A percentile compares a stretch with the other conserved stretches of the same genome.
Evolutionary conservation across 2,888 invertebrate species (phyloP).

Genomic region (Caenorhabditis sp.): DNA sequence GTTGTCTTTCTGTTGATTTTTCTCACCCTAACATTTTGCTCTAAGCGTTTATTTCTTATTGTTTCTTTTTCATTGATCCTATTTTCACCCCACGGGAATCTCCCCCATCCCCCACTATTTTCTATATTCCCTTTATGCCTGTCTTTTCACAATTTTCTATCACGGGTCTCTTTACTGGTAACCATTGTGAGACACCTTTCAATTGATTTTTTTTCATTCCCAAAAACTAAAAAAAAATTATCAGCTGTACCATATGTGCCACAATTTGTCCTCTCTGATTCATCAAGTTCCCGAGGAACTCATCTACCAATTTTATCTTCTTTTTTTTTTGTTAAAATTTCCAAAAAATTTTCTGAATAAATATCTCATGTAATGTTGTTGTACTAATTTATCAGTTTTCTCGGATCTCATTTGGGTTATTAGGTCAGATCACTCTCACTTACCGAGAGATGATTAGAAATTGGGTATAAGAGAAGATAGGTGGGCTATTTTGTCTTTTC

Average conservation of each 20-base stretch:
- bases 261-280: not conserved
- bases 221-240: not conserved
- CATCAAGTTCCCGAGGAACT: not conserved
- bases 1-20: not conserved
- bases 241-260: not conserved
- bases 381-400: not conserved
- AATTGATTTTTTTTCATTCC: not conserved
- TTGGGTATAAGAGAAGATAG: not conserved
- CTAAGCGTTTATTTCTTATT: not conserved
- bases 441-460: not conserved
- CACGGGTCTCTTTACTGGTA: not conserved
- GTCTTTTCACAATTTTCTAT: not conserved
- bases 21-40: not conserved
- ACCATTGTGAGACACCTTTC: not conserved
- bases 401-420: not conserved
- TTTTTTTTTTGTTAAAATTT: not conserved
- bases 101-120: not conserved
- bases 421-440: not conserved
- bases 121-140: not conserved
- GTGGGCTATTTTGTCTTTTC: not conserved
- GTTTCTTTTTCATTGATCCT: not conserved
- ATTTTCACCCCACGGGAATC: not conserved
- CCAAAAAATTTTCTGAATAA: not conserved
- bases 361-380: not conserved
- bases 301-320: not conserved